A percentile compares a stretch with the other conserved stretches of the same genome.
phyloP scores from a whole-genome alignment of 2,888 invertebrate species.

The Megalurothrips usitatus region DNA sequence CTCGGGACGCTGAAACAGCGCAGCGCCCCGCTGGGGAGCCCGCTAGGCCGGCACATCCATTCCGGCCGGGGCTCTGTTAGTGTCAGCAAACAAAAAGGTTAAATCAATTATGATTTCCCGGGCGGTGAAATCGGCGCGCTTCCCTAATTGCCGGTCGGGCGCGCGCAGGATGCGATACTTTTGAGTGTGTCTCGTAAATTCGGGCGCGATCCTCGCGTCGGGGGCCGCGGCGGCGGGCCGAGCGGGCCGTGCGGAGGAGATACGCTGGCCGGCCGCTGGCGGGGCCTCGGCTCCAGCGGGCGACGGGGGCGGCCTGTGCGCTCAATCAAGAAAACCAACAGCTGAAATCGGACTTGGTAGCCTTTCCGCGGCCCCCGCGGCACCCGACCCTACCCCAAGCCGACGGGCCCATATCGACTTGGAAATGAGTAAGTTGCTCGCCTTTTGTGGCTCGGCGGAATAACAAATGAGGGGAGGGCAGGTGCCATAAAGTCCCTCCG shows the following conservation, averaged over 20 bases:
- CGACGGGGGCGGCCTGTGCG: neutral
- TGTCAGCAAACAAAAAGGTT: neutral
- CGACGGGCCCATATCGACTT: constrained; percentile 4
- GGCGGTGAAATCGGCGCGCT: too few relatives aligned
- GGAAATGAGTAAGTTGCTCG: constrained; percentile 20
- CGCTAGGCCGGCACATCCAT: neutral
- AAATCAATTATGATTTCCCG: neutral
- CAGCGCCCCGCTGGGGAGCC: neutral
- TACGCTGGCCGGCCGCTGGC: too few relatives aligned
- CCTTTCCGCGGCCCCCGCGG: neutral
- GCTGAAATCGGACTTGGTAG: neutral
- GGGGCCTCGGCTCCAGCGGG: neutral
- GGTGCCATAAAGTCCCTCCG: constrained; percentile 10
- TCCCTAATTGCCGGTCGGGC: too few relatives aligned
- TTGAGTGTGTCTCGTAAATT: too few relatives aligned
- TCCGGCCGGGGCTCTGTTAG: neutral
- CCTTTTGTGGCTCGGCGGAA: constrained; percentile 16
- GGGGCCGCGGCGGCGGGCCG: too few relatives aligned
- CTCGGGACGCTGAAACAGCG: too few relatives aligned
- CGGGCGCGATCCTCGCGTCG: too few relatives aligned
- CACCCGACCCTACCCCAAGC: neutral
- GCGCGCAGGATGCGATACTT: too few relatives aligned
- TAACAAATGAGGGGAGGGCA: neutral
- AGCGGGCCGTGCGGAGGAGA: too few relatives aligned
- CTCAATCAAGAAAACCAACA: constrained; percentile 6